A percentile compares a stretch with the other conserved stretches of the same genome.
phyloP scores from a whole-genome alignment of 2,797 vertebrate genomes.

The Sebastes elongatus region DNA sequence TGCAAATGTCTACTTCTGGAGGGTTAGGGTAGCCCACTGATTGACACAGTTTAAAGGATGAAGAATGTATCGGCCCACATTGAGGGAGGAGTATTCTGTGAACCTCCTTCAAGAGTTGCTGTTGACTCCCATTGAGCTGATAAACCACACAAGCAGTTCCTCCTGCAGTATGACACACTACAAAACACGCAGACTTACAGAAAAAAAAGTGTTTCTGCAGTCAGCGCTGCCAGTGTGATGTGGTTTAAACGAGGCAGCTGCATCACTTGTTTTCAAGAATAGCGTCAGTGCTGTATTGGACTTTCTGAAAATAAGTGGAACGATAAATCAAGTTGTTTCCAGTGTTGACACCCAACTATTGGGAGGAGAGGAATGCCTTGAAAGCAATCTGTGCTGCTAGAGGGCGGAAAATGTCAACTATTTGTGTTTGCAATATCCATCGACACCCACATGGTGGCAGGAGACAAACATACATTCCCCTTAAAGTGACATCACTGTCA shows the following conservation, averaged over 20 bases:
- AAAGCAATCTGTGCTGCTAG: not conserved
- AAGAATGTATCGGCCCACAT: not conserved
- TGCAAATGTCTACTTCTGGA: not conserved
- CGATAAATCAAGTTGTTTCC: constrained; percentile 10
- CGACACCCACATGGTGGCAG: constrained; percentile 75
- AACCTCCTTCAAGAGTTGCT: not conserved
- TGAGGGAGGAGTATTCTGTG: not conserved
- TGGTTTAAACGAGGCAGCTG: not conserved
- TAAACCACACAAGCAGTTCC: not conserved
- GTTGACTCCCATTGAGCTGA: not conserved
- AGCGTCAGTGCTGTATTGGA: not conserved
- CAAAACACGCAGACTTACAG: not conserved
- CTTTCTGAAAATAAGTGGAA: constrained; percentile 3
- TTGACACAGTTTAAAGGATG: not conserved
- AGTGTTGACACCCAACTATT: not conserved
- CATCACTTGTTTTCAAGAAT: not conserved
- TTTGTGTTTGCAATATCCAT: constrained; percentile 50
- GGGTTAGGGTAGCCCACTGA: too few species aligned
- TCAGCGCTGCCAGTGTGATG: not conserved
- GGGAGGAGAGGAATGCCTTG: not conserved
- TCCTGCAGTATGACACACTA: not conserved
- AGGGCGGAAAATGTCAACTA: not conserved
- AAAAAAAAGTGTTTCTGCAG: too few species aligned
- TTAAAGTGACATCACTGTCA: constrained; percentile 49
- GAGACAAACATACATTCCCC: constrained; percentile 56